These are phyloP conservation scores for Noctua fimbriata DNA, from an alignment of 2,888 invertebrate species.

Conservation along the genomic window DNA sequence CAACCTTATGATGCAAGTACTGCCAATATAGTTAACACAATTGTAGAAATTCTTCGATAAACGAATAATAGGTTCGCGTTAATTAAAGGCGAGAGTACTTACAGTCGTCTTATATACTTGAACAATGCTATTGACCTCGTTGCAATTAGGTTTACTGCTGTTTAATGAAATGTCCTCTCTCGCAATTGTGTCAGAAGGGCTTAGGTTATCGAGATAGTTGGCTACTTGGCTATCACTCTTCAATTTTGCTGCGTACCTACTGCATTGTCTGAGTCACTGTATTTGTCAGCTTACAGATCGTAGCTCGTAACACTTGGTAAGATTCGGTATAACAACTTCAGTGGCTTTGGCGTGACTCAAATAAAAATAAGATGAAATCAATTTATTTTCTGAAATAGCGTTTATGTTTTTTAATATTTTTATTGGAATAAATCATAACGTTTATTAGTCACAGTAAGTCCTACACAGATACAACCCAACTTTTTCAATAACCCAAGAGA, in stretches of 20 bases:
- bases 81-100: slow-evolving; percentile 57
- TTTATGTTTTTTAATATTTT: neutral
- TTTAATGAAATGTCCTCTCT: slow-evolving; percentile 62
- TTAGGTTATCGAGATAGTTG: slow-evolving; percentile 61
- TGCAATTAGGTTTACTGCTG: slow-evolving; percentile 66
- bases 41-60: slow-evolving; percentile 59
- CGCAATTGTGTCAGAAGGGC: slow-evolving; percentile 62
- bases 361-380: neutral
- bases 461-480: slow-evolving; percentile 3
- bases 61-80: slow-evolving; percentile 56
- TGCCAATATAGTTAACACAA: slow-evolving; percentile 66
- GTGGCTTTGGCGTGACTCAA: neutral
- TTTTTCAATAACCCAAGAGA: slow-evolving; percentile 12
- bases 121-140: slow-evolving; percentile 67
- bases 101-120: slow-evolving; percentile 26
- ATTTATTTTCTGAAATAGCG: neutral
- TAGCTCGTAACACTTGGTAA: neutral
- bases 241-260: slow-evolving; percentile 38
- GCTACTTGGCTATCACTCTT: slow-evolving; percentile 50
- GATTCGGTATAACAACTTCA: neutral
- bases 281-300: neutral
- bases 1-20: slow-evolving; percentile 65
- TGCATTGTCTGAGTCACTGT: slow-evolving; percentile 43
- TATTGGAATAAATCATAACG: neutral
- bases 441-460: neutral